These are phyloP conservation scores for Gracilinanus agilis DNA, from an alignment of 2,113 vertebrate genomes.

Conservation along the genomic window DNA sequence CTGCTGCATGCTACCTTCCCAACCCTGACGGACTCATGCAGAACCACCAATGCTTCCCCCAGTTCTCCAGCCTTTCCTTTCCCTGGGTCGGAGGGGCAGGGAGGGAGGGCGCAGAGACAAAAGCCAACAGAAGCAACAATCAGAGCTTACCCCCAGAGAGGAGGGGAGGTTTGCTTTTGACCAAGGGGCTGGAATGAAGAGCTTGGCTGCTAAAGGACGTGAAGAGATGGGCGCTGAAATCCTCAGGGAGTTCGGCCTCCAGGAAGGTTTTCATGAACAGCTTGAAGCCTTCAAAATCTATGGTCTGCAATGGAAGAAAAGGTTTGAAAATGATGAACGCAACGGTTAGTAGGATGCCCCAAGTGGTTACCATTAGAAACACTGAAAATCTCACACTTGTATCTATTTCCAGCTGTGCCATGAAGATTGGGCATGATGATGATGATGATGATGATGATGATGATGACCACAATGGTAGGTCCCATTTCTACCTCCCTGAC, in stretches of 20 bases:
- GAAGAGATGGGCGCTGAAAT: slow-evolving; percentile 95
- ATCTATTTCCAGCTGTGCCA: not conserved
- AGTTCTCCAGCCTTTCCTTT: not conserved
- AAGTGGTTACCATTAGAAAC: slow-evolving; percentile 31
- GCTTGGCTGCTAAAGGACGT: slow-evolving; percentile 94
- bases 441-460: not conserved
- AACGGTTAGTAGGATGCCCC: not conserved
- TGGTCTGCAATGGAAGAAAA: slow-evolving; percentile 85
- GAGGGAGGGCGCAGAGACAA: not conserved
- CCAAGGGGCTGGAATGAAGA: slow-evolving; percentile 88
- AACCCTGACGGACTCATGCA: not conserved
- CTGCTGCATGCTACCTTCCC: not conserved
- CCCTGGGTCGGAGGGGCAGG: not conserved
- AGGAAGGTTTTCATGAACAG: slow-evolving; percentile 98
- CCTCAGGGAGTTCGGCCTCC: slow-evolving; percentile 93
- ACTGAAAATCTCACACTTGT: fast-evolving
- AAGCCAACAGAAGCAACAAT: not conserved
- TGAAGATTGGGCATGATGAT: not conserved
- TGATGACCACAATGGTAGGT: not conserved
- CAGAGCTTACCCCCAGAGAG: slow-evolving; percentile 85
- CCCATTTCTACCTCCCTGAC: not conserved
- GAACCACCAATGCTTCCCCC: not conserved
- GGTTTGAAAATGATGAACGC: not conserved
- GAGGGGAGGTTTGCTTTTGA: slow-evolving; percentile 88
- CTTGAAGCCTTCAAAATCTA: slow-evolving; percentile 96